A percentile compares a stretch with the other conserved stretches of the same genome.
phyloP scores from a whole-genome alignment of 1,140 invertebrate genomes.

The Hycleus phaleratus region DNA sequence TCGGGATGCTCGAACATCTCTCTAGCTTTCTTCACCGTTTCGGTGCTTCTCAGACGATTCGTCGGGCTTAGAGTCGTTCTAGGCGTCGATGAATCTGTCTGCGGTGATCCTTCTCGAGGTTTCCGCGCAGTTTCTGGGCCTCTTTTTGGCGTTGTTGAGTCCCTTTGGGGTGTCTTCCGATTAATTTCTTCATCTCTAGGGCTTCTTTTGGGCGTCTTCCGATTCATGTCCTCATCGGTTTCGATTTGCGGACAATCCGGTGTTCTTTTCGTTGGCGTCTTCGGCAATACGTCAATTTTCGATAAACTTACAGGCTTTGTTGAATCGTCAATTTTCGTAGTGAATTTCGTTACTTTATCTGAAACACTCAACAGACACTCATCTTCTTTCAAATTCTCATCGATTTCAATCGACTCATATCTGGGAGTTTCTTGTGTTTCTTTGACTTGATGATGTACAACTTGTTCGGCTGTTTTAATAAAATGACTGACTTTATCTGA shows the following conservation, averaged over 20 bases:
- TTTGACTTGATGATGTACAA: conserved; percentile 30
- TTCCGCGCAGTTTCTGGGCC: too few relatives aligned
- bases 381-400: neutral
- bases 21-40: too few relatives aligned
- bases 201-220: neutral
- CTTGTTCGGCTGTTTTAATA: conserved; percentile 50
- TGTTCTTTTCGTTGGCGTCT: too few relatives aligned
- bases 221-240: neutral
- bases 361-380: conserved; percentile 6
- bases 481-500: conserved; percentile 55
- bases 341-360: conserved; percentile 8
- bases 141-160: too few relatives aligned
- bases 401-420: neutral
- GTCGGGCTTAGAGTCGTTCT: too few relatives aligned
- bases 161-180: too few relatives aligned
- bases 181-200: neutral
- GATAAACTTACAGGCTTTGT: neutral
- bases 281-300: neutral
- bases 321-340: neutral
- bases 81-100: too few relatives aligned
- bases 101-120: too few relatives aligned
- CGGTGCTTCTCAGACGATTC: too few relatives aligned
- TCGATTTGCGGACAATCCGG: neutral
- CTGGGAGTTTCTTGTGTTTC: conserved; percentile 1
- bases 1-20: too few relatives aligned